Conservation (phyloP, 2,797 vertebrate species). For the Sebastes itinus region DNA sequence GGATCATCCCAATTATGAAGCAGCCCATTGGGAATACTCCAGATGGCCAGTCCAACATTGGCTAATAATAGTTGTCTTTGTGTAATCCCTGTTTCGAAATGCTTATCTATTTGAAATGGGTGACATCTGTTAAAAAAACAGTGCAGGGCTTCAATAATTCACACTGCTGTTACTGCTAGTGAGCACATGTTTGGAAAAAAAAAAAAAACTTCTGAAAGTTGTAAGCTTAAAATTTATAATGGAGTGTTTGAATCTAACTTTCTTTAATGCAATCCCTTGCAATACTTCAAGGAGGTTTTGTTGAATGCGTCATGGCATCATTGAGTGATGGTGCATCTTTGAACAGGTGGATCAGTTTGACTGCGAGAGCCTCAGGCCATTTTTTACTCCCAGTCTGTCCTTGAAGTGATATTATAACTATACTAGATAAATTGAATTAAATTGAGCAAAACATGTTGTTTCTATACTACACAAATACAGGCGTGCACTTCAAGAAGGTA, state of each 20-base stretch:
- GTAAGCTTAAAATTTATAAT: background rate
- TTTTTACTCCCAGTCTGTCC: conserved; percentile 7
- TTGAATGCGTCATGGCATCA: conserved; percentile 2
- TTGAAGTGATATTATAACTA: conserved; percentile 38
- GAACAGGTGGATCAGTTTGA: conserved; percentile 26
- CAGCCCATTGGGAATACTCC: background rate
- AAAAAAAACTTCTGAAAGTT: background rate
- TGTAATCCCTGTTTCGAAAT: conserved; percentile 4
- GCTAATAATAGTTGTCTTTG: background rate
- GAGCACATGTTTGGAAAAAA: no score
- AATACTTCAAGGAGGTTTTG: conserved; percentile 27
- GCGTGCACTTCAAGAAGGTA: background rate
- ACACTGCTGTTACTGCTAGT: background rate
- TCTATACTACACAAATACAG: background rate
- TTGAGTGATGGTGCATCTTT: conserved; percentile 29
- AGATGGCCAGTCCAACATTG: background rate
- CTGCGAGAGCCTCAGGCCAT: background rate
- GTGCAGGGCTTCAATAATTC: background rate
- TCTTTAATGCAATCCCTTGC: conserved; percentile 29
- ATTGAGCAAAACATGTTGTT: conserved; percentile 31
- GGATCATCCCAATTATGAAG: background rate
- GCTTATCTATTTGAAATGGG: background rate
- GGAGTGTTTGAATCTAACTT: background rate
- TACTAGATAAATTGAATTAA: conserved; percentile 20
- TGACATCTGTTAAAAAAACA: background rate